Percentiles rank a stretch among this genome's conserved stretches.
phyloP scores from a whole-genome alignment of 2,888 invertebrate genomes.

The Axea sp. region DNA sequence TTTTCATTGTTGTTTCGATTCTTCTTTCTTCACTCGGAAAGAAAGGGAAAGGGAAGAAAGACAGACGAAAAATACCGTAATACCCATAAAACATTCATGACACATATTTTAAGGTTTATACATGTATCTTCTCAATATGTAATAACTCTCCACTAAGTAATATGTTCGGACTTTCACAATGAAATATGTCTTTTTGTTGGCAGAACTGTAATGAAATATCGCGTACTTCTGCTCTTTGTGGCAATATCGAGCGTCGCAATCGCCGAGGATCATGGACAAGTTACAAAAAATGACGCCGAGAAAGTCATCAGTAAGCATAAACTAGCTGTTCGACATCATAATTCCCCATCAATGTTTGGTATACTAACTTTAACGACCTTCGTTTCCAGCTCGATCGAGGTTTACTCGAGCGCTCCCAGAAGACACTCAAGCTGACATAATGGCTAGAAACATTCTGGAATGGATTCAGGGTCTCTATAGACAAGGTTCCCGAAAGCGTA shows the following conservation, averaged over 20 bases:
- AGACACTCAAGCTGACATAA: constrained; percentile 82
- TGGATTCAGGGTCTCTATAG: constrained; percentile 88
- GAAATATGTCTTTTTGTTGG: constrained; percentile 53
- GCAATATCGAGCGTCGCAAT: constrained; percentile 60
- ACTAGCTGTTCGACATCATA: neutral
- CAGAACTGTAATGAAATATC: constrained; percentile 62
- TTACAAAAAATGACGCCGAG: constrained; percentile 20
- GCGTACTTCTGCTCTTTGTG: constrained; percentile 51
- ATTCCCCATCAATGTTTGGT: constrained; percentile 6
- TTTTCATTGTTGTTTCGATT: too few relatives aligned
- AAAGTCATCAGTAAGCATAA: constrained; percentile 51
- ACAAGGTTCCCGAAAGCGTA: constrained; percentile 82
- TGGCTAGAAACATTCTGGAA: constrained; percentile 87
- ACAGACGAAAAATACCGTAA: constrained; percentile 2
- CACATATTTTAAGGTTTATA: constrained; percentile 4
- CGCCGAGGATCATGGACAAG: constrained; percentile 59
- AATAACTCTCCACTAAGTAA: constrained; percentile 11
- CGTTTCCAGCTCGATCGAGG: constrained; percentile 65
- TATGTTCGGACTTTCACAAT: constrained; percentile 45
- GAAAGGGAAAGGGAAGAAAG: too few relatives aligned
- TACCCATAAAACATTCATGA: too few relatives aligned
- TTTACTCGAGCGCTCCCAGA: constrained; percentile 67
- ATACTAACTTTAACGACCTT: neutral
- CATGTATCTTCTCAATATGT: constrained; percentile 14
- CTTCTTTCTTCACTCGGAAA: too few relatives aligned